Evolutionary conservation across 53 echinoderm and acorn worm genomes (phyloP).

Genomic region (Echinometra lucunter): DNA sequence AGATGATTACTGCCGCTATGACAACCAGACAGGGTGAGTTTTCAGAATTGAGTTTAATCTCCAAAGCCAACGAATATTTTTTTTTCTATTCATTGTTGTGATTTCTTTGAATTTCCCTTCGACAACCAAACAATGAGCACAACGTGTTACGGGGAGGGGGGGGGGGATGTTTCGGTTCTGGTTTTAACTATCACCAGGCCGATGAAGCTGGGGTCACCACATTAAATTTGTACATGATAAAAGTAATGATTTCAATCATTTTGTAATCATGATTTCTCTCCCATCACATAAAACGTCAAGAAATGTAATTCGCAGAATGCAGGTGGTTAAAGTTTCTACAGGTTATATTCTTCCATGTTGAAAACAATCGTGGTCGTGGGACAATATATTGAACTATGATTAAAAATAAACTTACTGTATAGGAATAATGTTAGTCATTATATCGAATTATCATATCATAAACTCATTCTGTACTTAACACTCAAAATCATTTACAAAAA

Average conservation of each 20-base stretch:
- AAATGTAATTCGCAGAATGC: background rate
- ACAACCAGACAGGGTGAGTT: constrained; percentile 66
- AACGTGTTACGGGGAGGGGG: no score
- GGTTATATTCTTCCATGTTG: background rate
- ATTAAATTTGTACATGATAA: no score
- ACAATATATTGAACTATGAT: no score
- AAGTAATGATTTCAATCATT: no score
- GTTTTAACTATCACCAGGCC: no score
- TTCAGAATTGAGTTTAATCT: background rate
- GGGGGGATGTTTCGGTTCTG: no score
- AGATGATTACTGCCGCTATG: constrained; percentile 68
- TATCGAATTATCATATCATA: background rate
- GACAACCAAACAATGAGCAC: background rate
- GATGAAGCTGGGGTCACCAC: no score
- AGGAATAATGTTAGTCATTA: no score
- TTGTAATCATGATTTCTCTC: background rate
- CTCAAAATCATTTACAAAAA: background rate
- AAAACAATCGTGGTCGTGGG: background rate
- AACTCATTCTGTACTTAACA: background rate
- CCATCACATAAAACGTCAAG: background rate
- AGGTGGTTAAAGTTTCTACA: background rate
- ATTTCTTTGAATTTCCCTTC: background rate
- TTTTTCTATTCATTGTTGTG: background rate
- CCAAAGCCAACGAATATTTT: background rate
- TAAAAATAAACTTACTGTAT: no score